Evolutionary conservation across 2,888 invertebrate species (phyloP), one percentile per base, ranked within the genome.

Genomic region (Troilus luridus): DNA sequence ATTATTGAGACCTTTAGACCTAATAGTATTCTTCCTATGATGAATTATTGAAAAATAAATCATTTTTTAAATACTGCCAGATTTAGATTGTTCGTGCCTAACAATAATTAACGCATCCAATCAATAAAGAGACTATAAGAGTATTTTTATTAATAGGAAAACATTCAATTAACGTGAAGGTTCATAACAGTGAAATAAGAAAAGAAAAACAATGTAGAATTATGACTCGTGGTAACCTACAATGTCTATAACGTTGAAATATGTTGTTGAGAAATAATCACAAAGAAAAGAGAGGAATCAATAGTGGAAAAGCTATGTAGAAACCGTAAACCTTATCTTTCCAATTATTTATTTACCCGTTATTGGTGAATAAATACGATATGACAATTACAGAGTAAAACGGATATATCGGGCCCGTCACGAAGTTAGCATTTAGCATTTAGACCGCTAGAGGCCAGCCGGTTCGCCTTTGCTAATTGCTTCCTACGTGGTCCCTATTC

Each of bases 31-130:
- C 88, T 27, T 17, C n/a, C 11, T 59, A 90, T 90, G 90, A 90
- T 90, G 77, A 72, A 90, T 90, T 19, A 77, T n/a, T 90, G 58
- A 90, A 91, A 92, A 92, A 91, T 91, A 92, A 89, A 92, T 90
- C 91, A 92, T 88, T 88, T 92, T 92, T 92, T 91, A 92, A 92
- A 88, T 89, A 88, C 91, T 91, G 88, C 91, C 91, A 91, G 91
- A 85, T 89, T 89, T 89, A 91, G 91, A 92, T 91, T 89, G 91
- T 41, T 77, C 41, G 41, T 17, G 85, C 54, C 24, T 72, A n/a
- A 19, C 24, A 91, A 64, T 92, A 91, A 91, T 92, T 91, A 24
- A 11, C 24, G 24, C 21, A 77, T 72, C 59, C 67, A 90, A 90
- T 90, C 56, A 77, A 58, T 27, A 24, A 54, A 54, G 56, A 27